Evolutionary conservation across 2,888 invertebrate genomes (phyloP), one percentile per base, ranked within the genome.

Genomic region (Tiphia femorata): DNA sequence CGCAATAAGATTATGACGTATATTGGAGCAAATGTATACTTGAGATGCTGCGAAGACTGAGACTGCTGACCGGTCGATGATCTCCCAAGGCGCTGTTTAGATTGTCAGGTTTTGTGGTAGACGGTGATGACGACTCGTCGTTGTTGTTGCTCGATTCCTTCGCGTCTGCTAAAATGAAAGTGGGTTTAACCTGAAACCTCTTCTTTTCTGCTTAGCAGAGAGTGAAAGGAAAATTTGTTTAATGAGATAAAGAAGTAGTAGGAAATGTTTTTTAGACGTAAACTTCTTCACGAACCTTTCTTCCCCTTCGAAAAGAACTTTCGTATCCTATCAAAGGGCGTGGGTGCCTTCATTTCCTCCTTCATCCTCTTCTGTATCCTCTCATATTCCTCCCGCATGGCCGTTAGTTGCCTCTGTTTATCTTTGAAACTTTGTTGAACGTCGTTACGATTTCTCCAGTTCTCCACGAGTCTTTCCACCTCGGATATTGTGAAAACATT

Each of bases 401-500:
- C 89, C 59, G 90, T 90, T 53, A 95, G 84, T 74, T 94, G 93
- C 49, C 93, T 92, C 79, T 94, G 91, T 76, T 94, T 94, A 67
- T 95, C 94, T 75, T 92, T 91, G 70, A 93, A 88, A 1, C 94
- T 94, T 73, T 92, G 93, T 72, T 93, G 92, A 0, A 95, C 94
- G 80, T 95, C 95, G 72, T 94, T 93, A 52, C 95, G 87, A 71
- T 92, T 93, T 75, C 90, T 90, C 95, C 95, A 95, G 76, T 92
- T 92, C 81, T 92, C 92, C 1, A 95, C 95, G 46, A 95, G 85
- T 69, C 92, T 89, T 81, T 95, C 95, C 0, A 94, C 93, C 84
- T 95, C 94, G 0, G 90, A 88, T 76, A 95, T 92, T 0, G 93
- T 91, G 67, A 94, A 91, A 2, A 94, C 93, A 76, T 95, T 94